phyloP scores from a whole-genome alignment of 2,888 invertebrate species.

The Cryptophagus acutangulus region DNA sequence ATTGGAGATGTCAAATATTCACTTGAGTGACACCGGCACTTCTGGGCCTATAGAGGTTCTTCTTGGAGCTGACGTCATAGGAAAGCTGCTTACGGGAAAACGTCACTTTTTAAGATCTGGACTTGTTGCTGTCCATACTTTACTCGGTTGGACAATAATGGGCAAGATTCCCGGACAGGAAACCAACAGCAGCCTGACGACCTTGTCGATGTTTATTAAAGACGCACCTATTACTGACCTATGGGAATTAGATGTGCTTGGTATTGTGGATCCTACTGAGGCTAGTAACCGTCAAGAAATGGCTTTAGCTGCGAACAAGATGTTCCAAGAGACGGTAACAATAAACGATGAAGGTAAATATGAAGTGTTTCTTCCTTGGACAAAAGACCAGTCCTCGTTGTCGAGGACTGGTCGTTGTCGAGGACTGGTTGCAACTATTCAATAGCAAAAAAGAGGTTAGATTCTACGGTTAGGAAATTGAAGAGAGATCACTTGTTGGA shows the following conservation, averaged over 20 bases:
- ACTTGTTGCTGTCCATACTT: slow-evolving; percentile 11
- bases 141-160: slow-evolving; percentile 11
- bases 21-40: slow-evolving; percentile 7
- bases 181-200: neutral
- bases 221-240: slow-evolving; percentile 8
- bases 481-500: too few relatives aligned
- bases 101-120: slow-evolving; percentile 14
- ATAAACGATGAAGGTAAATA: slow-evolving; percentile 11
- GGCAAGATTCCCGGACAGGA: slow-evolving; percentile 5
- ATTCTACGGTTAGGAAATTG: too few relatives aligned
- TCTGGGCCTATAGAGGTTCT: slow-evolving; percentile 13
- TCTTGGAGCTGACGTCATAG: slow-evolving; percentile 14
- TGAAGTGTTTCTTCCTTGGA: slow-evolving; percentile 16
- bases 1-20: slow-evolving; percentile 9
- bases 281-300: slow-evolving; percentile 10
- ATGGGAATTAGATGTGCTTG: slow-evolving; percentile 10
- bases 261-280: slow-evolving; percentile 5
- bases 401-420: slow-evolving; percentile 13
- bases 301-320: slow-evolving; percentile 10
- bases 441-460: too few relatives aligned
- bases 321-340: slow-evolving; percentile 14
- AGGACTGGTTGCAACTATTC: too few relatives aligned
- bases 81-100: slow-evolving; percentile 13
- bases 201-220: too few relatives aligned
- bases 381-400: slow-evolving; percentile 13